Percentiles rank a stretch among this genome's conserved stretches.
These are phyloP conservation scores for Danio choprae DNA, from an alignment of 2,797 vertebrate genomes.

Conservation along the genomic window DNA sequence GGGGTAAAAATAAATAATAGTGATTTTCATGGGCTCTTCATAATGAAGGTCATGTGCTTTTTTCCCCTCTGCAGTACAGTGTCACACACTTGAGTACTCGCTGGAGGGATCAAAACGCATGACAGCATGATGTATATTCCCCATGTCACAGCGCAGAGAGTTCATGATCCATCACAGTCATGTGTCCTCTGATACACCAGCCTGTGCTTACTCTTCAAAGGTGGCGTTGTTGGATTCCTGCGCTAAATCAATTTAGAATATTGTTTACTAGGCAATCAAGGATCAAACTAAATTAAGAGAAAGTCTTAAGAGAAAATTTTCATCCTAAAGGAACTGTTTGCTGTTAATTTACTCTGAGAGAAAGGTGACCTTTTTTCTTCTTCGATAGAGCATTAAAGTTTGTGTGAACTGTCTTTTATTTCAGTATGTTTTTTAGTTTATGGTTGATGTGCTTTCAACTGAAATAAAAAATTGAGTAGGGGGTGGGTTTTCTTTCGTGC, in stretches of 20 bases:
- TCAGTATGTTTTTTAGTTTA: too few species aligned
- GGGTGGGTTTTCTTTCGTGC: too few species aligned
- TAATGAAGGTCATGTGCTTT: slow-evolving; percentile 66
- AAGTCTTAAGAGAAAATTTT: neutral
- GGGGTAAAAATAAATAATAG: slow-evolving; percentile 47
- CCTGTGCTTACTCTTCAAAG: slow-evolving; percentile 37
- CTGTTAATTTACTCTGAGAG: too few species aligned
- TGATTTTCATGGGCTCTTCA: slow-evolving; percentile 62
- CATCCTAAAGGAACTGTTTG: neutral
- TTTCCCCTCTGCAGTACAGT: slow-evolving; percentile 21
- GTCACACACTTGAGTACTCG: slow-evolving; percentile 33
- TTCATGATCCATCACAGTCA: slow-evolving; percentile 54
- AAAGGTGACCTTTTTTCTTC: too few species aligned
- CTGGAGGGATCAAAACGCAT: slow-evolving; percentile 41
- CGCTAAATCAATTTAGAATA: neutral
- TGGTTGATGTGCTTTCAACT: too few species aligned
- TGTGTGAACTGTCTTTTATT: too few species aligned
- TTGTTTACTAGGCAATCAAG: slow-evolving; percentile 5
- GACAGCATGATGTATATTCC: slow-evolving; percentile 41
- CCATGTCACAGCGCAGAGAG: slow-evolving; percentile 33
- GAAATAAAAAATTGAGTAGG: too few species aligned
- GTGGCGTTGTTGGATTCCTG: slow-evolving; percentile 3
- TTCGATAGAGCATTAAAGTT: too few species aligned
- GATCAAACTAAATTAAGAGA: neutral
- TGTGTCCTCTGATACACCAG: slow-evolving; percentile 36